Base-by-base conservation (phyloP, 2,797 vertebrate genomes). In the Coilia nasus region DNA sequence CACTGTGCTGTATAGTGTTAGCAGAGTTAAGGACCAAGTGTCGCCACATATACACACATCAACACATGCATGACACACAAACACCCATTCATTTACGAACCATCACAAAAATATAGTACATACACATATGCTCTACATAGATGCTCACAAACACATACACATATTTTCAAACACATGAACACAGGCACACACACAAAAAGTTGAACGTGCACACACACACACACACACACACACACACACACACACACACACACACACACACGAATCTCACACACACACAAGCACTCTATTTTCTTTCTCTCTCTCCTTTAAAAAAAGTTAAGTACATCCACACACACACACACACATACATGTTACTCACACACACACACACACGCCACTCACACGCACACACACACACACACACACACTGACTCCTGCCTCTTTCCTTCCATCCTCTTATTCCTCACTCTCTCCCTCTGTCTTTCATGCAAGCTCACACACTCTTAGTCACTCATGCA, bases 1-100 rank as follows among this genome's bases (percentile, higher is more conserved):
- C 64, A 14, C n/a, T n/a, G 88, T 86, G 89, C 86, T 88, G 90
- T n/a, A 87, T 89, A 91, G 92, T 91, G 89, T 91, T 90, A 88
- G 86, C 90, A 90, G 88, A 91, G 90, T 90, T 90, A 92, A 90
- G 87, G 90, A 25, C 82, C 83, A 71, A 81, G 21, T 59, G 75
- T 86, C 67, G 2, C 50, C 50, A 54, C 3, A 54, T 54, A 15
- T 0, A n/a, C 35, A 41, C 35, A 41, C 35, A 5, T 41, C 35
- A 41, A 41, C 35, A 41, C 35, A 41, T 41, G 1, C 5, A 41
- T 41, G 35, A 47, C 46, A 47, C 46, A 47, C 46, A 47, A 3
- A 47, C 46, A 47, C 46, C 46, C 60, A 25, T 7, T 9, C 6
- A 60, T 41, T 41, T 25, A 31, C 1, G 14, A 7, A 11, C 25